phyloP scores from a whole-genome alignment of 2,113 vertebrate genomes.

The Gallinago jamesoni region DNA sequence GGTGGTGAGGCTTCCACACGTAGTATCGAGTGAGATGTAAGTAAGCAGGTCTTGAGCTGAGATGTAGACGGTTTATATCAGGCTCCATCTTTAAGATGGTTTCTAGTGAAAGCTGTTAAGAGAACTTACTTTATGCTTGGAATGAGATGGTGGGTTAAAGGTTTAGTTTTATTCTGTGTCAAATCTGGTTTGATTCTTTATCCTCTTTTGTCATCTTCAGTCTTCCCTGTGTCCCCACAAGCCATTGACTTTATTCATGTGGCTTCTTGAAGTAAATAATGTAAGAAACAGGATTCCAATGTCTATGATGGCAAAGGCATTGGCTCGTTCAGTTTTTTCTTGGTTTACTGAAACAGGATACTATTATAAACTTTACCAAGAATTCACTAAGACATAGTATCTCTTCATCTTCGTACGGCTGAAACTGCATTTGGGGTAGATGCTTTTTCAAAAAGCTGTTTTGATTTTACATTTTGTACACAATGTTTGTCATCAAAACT shows the following conservation, averaged over 20 bases:
- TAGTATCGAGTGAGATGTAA: not conserved
- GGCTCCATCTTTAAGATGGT: not conserved
- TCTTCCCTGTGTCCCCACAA: not conserved
- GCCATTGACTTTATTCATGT: not conserved
- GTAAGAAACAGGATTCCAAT: not conserved
- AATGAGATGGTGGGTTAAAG: not conserved
- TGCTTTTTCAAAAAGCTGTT: not conserved
- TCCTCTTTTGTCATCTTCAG: not conserved
- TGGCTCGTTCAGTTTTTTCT: not conserved
- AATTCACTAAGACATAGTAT: not conserved
- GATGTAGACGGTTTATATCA: not conserved
- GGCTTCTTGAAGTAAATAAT: not conserved
- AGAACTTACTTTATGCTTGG: not conserved
- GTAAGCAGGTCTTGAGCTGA: not conserved
- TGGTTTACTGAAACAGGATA: not conserved
- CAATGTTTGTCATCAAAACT: not conserved
- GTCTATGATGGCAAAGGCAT: not conserved
- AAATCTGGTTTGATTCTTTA: not conserved
- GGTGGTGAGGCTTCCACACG: not conserved
- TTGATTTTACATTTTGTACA: not conserved
- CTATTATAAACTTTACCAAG: not conserved
- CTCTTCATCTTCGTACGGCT: not conserved
- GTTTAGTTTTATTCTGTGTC: not conserved
- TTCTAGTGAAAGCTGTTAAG: not conserved
- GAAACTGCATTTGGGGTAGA: not conserved